Conservation (phyloP, 2,888 invertebrate species). For the Imbricaverruca yamaguchii region DNA sequence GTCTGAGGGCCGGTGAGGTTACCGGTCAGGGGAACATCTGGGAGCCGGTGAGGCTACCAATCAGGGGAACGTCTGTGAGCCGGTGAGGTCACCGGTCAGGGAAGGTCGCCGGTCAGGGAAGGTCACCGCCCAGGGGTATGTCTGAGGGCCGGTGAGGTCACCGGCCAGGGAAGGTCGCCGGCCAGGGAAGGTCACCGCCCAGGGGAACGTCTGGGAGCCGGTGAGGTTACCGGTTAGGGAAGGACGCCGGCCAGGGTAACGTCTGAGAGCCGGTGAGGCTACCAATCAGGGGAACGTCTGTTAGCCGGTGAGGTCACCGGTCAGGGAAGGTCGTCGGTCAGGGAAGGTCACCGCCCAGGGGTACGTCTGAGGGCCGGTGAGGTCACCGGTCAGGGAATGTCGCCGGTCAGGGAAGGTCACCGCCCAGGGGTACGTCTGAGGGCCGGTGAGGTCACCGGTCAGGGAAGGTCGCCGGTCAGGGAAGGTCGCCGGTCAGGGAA, state of each 20-base stretch:
- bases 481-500: too few species aligned
- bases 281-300: slow-evolving; percentile 67
- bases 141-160: slow-evolving; percentile 78
- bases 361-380: slow-evolving; percentile 82
- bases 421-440: slow-evolving; percentile 79
- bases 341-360: slow-evolving; percentile 54
- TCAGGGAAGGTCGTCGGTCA: too few species aligned
- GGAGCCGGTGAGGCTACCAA: too few species aligned
- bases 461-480: too few species aligned
- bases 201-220: slow-evolving; percentile 85
- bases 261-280: background rate
- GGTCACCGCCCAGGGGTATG: slow-evolving; percentile 59
- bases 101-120: too few species aligned
- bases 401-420: slow-evolving; percentile 36
- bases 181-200: slow-evolving; percentile 47
- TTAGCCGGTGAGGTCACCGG: slow-evolving; percentile 63
- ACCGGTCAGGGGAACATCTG: too few species aligned
- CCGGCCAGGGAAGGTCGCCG: too few species aligned
- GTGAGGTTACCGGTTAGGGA: slow-evolving; percentile 42
- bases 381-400: slow-evolving; percentile 33
- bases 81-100: slow-evolving; percentile 48
- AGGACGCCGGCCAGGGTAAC: background rate
- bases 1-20: slow-evolving; percentile 78
- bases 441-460: slow-evolving; percentile 56
- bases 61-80: slow-evolving; percentile 85